A percentile compares a stretch with the other conserved stretches of the same genome.
phyloP scores from a whole-genome alignment of 1,140 invertebrate genomes.

The Leptopilina clavipes region DNA sequence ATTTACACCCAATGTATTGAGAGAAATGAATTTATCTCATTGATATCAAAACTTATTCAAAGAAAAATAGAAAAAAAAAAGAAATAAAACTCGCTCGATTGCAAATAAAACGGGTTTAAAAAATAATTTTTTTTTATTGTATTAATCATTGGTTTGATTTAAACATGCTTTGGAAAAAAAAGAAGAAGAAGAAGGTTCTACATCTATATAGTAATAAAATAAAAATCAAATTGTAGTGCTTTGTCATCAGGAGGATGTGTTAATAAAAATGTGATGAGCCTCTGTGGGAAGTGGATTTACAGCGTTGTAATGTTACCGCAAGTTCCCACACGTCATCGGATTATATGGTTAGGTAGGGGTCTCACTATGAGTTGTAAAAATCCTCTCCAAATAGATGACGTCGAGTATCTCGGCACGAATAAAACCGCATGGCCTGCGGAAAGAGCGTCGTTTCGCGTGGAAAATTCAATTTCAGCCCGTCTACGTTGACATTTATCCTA shows the following conservation, averaged over 20 bases:
- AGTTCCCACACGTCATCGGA: conserved; percentile 57
- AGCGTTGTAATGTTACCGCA: conserved; percentile 43
- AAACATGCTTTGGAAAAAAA: no score
- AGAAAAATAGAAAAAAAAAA: not conserved
- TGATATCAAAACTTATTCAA: conserved; percentile 7
- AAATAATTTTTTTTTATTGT: no score
- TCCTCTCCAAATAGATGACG: conserved; percentile 37
- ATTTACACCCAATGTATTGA: not conserved
- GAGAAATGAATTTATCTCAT: conserved; percentile 19
- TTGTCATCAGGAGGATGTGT: conserved; percentile 25
- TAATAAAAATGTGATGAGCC: conserved; percentile 28
- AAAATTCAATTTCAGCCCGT: conserved; percentile 30
- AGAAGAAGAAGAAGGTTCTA: not conserved
- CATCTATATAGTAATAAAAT: conserved; percentile 34
- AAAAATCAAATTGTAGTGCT: conserved; percentile 22
- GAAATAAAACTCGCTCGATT: no score
- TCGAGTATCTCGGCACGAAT: conserved; percentile 14
- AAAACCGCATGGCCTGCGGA: conserved; percentile 35
- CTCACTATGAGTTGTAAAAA: conserved; percentile 51
- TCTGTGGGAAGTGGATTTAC: conserved; percentile 37
- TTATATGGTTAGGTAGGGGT: conserved; percentile 53
- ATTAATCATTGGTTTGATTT: no score
- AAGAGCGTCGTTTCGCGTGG: conserved; percentile 32
- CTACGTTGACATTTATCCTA: conserved; percentile 26
- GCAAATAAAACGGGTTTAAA: no score